Conservation (phyloP, 2,797 vertebrate genomes). For the Limnodromus scolopaceus region DNA sequence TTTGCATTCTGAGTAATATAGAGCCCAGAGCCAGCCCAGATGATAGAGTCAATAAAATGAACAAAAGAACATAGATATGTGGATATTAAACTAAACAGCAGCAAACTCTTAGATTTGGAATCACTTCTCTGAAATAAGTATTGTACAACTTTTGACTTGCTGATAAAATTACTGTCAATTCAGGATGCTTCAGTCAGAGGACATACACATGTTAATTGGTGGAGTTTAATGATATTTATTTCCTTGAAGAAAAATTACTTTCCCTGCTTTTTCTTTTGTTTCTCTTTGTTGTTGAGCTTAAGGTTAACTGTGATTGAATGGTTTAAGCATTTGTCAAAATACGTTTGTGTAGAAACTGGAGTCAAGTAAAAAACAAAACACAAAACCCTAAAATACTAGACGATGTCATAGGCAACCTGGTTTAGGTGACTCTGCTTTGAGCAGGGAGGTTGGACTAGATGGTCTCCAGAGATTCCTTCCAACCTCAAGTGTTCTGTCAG, state of each 20-base stretch:
- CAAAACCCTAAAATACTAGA: not conserved
- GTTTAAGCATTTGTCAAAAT: not conserved
- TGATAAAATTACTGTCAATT: not conserved
- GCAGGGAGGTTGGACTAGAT: not conserved
- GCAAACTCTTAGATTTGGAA: not conserved
- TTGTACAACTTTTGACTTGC: not conserved
- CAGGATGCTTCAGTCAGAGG: not conserved
- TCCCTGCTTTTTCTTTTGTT: not conserved
- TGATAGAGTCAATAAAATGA: not conserved
- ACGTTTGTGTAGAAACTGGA: not conserved
- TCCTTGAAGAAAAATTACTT: not conserved
- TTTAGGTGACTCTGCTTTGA: not conserved
- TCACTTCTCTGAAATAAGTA: not conserved
- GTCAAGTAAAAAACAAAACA: rapidly evolving
- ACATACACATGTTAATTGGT: not conserved
- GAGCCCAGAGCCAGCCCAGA: not conserved
- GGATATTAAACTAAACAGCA: not conserved
- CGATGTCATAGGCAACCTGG: not conserved
- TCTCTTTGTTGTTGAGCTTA: not conserved
- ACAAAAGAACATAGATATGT: rapidly evolving
- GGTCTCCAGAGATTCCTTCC: not conserved
- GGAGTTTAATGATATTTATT: not conserved
- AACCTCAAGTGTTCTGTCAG: not conserved
- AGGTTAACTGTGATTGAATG: not conserved
- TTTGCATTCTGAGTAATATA: not conserved